phyloP scores from a whole-genome alignment of 2,888 invertebrate genomes.

The Choreutis nemorana region DNA sequence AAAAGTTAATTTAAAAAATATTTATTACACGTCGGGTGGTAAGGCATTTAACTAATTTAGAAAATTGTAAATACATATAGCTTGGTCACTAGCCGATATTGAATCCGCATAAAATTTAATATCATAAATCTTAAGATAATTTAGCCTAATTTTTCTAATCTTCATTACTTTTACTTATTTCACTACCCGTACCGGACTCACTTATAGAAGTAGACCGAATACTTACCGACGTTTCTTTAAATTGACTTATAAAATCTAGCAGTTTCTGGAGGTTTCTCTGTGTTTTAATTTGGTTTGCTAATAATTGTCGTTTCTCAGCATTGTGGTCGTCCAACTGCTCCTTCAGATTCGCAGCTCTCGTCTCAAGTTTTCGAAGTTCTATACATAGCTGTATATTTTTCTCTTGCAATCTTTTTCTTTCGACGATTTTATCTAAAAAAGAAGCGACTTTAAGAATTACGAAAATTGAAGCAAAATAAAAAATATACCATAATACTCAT shows the following conservation, averaged over 20 bases:
- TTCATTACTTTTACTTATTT: constrained; percentile 51
- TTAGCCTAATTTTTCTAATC: too few relatives aligned
- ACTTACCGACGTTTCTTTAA: constrained; percentile 53
- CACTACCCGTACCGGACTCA: constrained; percentile 44
- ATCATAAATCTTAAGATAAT: too few relatives aligned
- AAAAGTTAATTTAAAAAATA: too few relatives aligned
- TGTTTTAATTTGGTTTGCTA: constrained; percentile 54
- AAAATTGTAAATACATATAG: too few relatives aligned
- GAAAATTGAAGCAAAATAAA: too few relatives aligned
- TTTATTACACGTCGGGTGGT: too few relatives aligned
- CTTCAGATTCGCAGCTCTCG: constrained; percentile 45
- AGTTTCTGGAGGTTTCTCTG: constrained; percentile 57
- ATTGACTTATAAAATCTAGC: constrained; percentile 57
- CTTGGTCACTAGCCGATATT: too few relatives aligned
- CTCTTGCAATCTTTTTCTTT: constrained; percentile 50
- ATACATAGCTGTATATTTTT: constrained; percentile 51
- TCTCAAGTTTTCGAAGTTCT: constrained; percentile 50
- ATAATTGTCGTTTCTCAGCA: constrained; percentile 47
- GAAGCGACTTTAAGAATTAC: too few relatives aligned
- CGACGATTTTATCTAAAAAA: constrained; percentile 46
- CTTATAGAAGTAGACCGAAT: constrained; percentile 43
- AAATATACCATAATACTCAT: too few relatives aligned
- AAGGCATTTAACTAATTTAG: too few relatives aligned
- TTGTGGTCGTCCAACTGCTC: constrained; percentile 56
- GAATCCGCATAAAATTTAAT: too few relatives aligned